Base-by-base conservation (phyloP, 2,797 vertebrate species). In the Gymnodraco acuticeps region DNA sequence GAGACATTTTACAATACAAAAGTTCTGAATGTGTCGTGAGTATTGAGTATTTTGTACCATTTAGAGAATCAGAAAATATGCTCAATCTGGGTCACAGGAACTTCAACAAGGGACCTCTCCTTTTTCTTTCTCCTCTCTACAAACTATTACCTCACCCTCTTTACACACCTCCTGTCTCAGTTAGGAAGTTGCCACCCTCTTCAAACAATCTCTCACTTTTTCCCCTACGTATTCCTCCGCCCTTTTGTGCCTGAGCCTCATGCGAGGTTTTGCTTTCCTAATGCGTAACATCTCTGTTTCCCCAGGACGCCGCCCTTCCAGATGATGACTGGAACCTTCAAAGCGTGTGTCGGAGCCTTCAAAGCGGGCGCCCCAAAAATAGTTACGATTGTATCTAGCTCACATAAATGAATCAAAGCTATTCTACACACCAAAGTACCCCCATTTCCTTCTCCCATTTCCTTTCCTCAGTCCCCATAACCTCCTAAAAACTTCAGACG, bases 391-490 rank as follows among this genome's bases (percentile, higher is more conserved):
- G 63, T 53, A 77, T 79, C 67, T 62, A 71, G 83, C 66, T 76
- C 68, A 78, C 75, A 79, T 85, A 78, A 83, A 84, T 75, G 58
- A 88, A 89, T 83, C 70, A 80, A 73, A 79, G 64, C 73, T 41
- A 69, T 55, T 71, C 51, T 47, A 45, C 70, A 19, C 38, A 52
- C 46, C 50, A n/a, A 42, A 46, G 27, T 10, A 67, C 14, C 41
- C 19, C 0, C 19, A 17, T 38, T n/a, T 23, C n/a, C 16, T 20
- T 13, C 13, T 38, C 60, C 46, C n/a, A 43, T 58, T 85, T 78
- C 77, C 71, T 75, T 67, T 56, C 43, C 67, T 61, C 13, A 13
- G 53, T 77, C 74, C 59, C 52, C 10, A 33, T 73, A 70, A 80
- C 71, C 70, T 81, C 64, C 52, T 58, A 31, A 38, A 83, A 90